Evolutionary conservation across 2,113 vertebrate genomes (phyloP).

Genomic region (Tupaia tana): DNA sequence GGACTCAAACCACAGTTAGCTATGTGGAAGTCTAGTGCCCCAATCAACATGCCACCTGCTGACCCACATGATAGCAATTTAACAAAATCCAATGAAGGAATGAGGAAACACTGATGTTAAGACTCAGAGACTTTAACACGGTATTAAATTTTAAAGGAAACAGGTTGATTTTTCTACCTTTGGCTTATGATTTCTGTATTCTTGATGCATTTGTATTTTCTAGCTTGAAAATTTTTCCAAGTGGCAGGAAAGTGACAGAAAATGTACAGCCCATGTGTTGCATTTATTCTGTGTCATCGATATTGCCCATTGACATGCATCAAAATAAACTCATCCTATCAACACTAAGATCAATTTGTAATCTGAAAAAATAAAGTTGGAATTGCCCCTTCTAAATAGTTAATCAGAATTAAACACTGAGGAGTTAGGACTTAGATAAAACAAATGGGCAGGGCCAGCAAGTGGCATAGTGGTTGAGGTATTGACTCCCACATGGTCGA

Average conservation of each 20-base stretch:
- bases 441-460: background rate
- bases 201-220: background rate
- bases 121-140: background rate
- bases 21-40: too few species aligned
- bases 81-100: too few species aligned
- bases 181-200: background rate
- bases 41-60: too few species aligned
- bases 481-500: too few species aligned
- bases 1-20: too few species aligned
- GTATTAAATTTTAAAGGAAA: background rate
- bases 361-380: background rate
- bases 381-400: background rate
- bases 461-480: too few species aligned
- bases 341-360: background rate
- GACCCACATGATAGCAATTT: background rate
- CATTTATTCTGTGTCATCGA: background rate
- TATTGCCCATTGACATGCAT: background rate
- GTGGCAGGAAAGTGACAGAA: background rate
- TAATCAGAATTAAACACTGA: background rate
- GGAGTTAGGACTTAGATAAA: background rate
- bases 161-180: background rate
- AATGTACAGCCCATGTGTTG: background rate
- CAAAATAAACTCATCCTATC: background rate
- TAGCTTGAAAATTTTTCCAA: background rate
- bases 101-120: background rate